Evolutionary conservation across 2,797 vertebrate species (phyloP).

Genomic region (Oreonectes daqikongensis): DNA sequence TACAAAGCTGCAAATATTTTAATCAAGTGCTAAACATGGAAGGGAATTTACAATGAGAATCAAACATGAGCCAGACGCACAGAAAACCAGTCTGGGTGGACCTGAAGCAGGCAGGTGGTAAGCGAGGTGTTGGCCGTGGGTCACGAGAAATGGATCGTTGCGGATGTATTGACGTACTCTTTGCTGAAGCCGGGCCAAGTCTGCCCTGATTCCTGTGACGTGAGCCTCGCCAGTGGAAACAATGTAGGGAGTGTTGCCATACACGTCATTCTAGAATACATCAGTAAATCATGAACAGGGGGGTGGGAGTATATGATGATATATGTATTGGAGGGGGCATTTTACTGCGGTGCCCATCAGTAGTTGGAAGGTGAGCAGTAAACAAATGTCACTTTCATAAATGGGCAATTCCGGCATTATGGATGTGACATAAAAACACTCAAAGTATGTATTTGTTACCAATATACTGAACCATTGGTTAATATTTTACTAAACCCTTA

Average conservation of each 20-base stretch:
- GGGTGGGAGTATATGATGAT: not conserved
- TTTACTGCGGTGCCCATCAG: not conserved
- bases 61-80: constrained; percentile 43
- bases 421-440: too few species aligned
- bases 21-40: constrained; percentile 12
- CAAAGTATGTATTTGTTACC: too few species aligned
- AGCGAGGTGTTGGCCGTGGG: constrained; percentile 49
- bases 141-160: constrained; percentile 48
- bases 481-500: too few species aligned
- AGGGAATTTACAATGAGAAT: constrained; percentile 30
- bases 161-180: constrained; percentile 34
- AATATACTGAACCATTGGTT: too few species aligned
- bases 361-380: not conserved
- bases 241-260: constrained; percentile 50
- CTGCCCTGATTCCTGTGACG: constrained; percentile 49
- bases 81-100: constrained; percentile 59
- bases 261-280: constrained; percentile 23
- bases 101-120: constrained; percentile 18
- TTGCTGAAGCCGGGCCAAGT: constrained; percentile 18
- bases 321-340: not conserved
- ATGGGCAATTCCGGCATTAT: too few species aligned
- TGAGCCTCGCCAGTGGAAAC: constrained; percentile 40
- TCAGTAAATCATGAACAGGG: constrained; percentile 3
- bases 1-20: constrained; percentile 21
- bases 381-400: not conserved